These are phyloP conservation scores for Acromyrmex heyeri DNA, from an alignment of 1,140 invertebrate species.

Conservation along the genomic window DNA sequence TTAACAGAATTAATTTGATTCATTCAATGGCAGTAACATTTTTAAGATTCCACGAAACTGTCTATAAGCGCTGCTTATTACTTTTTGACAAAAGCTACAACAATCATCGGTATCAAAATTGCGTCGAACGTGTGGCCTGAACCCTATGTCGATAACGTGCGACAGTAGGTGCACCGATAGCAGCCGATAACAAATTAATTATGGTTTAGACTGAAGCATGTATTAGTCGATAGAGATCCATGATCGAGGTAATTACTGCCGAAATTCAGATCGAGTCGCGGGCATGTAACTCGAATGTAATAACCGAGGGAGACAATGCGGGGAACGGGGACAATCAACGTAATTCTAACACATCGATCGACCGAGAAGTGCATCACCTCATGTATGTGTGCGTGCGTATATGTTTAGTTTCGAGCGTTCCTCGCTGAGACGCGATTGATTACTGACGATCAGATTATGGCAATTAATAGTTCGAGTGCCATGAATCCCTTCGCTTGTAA, in stretches of 20 bases:
- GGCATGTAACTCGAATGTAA: constrained; percentile 75
- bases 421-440: constrained; percentile 73
- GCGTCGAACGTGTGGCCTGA: background rate
- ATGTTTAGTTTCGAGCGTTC: constrained; percentile 39
- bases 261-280: constrained; percentile 67
- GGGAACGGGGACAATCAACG: constrained; percentile 67
- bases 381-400: background rate
- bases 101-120: background rate
- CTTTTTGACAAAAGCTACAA: background rate
- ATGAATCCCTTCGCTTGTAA: constrained; percentile 72
- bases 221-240: constrained; percentile 69
- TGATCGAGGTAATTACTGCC: constrained; percentile 74
- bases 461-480: constrained; percentile 75
- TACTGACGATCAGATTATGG: constrained; percentile 75
- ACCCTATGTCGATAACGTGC: constrained; percentile 45
- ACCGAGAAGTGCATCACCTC: constrained; percentile 35
- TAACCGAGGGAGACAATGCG: constrained; percentile 72
- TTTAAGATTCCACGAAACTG: background rate
- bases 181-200: constrained; percentile 75
- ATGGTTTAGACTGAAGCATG: constrained; percentile 59
- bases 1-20: background rate
- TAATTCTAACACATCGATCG: constrained; percentile 75
- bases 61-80: background rate
- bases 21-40: background rate
- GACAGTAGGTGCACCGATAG: constrained; percentile 10